These are phyloP conservation scores for Agrotis segetum DNA, from an alignment of 2,888 invertebrate genomes.

Conservation along the genomic window DNA sequence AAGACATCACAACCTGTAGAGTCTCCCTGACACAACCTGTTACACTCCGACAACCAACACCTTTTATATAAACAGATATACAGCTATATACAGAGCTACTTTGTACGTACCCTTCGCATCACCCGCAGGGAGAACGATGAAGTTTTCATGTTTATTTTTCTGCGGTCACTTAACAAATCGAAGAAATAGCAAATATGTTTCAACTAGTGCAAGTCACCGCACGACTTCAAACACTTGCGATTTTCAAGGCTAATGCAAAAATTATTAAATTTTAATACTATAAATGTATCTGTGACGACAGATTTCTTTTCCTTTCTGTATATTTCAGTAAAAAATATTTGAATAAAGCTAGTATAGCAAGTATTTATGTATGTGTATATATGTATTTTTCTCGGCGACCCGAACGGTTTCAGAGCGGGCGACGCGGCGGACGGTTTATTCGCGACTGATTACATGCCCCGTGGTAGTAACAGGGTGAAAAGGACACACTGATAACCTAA, in stretches of 20 bases:
- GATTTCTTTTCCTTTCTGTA: slow-evolving; percentile 42
- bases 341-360: slow-evolving; percentile 36
- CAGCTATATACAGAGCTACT: slow-evolving; percentile 34
- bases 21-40: slow-evolving; percentile 75
- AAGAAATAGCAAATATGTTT: slow-evolving; percentile 47
- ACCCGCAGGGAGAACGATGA: slow-evolving; percentile 95
- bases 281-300: slow-evolving; percentile 51
- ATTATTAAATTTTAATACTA: slow-evolving; percentile 42
- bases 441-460: slow-evolving; percentile 87
- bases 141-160: slow-evolving; percentile 93
- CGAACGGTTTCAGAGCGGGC: slow-evolving; percentile 74
- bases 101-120: slow-evolving; percentile 94
- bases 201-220: slow-evolving; percentile 54
- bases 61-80: slow-evolving; percentile 42
- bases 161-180: slow-evolving; percentile 67
- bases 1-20: slow-evolving; percentile 83
- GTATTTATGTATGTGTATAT: slow-evolving; percentile 64
- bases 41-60: slow-evolving; percentile 64
- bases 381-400: slow-evolving; percentile 68
- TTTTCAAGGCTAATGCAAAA: slow-evolving; percentile 57
- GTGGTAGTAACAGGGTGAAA: slow-evolving; percentile 86
- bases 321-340: slow-evolving; percentile 57
- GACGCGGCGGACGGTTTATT: slow-evolving; percentile 85
- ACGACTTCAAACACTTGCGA: slow-evolving; percentile 60
- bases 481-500: slow-evolving; percentile 79